Conservation (phyloP, 2,797 vertebrate genomes). For the Sebastolobus alascanus region DNA sequence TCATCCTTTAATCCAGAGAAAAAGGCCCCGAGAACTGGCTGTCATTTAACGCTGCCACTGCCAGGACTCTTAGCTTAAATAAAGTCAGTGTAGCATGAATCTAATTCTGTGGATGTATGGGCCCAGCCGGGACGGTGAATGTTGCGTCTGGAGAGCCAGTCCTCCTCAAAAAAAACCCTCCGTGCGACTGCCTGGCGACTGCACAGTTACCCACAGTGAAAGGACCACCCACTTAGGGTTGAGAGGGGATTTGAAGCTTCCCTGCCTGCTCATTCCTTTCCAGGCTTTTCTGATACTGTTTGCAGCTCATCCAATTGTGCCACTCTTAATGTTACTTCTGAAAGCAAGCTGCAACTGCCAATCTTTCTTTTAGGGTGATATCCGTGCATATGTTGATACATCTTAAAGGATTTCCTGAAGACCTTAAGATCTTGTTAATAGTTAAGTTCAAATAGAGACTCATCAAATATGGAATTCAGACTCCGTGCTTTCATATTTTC, state of each 20-base stretch:
- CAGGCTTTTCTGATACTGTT: constrained; percentile 81
- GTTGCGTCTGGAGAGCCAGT: constrained; percentile 84
- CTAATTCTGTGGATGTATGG: constrained; percentile 89
- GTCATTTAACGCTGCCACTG: constrained; percentile 85
- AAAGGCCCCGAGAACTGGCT: constrained; percentile 83
- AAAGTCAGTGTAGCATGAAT: constrained; percentile 91
- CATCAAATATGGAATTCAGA: constrained; percentile 51
- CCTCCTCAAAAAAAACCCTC: constrained; percentile 78
- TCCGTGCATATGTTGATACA: constrained; percentile 51
- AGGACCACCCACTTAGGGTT: constrained; percentile 90
- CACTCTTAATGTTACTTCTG: constrained; percentile 68
- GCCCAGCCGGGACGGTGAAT: constrained; percentile 78
- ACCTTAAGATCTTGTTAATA: constrained; percentile 64
- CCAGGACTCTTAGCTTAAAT: constrained; percentile 86
- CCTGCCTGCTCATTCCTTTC: constrained; percentile 85
- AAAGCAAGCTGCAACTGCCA: constrained; percentile 66
- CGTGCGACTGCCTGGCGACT: constrained; percentile 87
- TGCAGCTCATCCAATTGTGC: constrained; percentile 84
- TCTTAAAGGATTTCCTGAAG: constrained; percentile 61
- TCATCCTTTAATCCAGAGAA: constrained; percentile 88
- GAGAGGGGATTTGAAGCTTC: constrained; percentile 87
- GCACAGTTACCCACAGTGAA: constrained; percentile 88
- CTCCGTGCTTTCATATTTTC: background rate
- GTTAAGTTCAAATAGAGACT: constrained; percentile 57
- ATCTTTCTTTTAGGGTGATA: constrained; percentile 58